phyloP scores from a whole-genome alignment of 1,140 invertebrate genomes.

The Rhyzopertha dominica region DNA sequence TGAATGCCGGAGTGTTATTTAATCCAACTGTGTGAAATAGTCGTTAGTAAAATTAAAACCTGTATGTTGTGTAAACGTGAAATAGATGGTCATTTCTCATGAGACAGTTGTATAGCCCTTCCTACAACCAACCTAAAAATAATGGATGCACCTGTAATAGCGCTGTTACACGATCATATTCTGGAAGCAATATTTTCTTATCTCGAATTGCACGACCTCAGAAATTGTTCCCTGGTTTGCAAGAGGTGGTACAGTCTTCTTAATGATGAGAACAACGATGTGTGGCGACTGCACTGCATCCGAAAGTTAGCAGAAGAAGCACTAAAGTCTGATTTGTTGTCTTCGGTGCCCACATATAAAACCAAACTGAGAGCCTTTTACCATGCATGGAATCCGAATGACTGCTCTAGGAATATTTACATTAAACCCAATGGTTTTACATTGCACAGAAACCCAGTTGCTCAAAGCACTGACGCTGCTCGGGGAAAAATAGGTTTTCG shows the following conservation, averaged over 20 bases:
- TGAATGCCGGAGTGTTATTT: too few species aligned
- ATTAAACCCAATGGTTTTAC: slow-evolving; percentile 97
- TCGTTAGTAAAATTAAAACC: too few species aligned
- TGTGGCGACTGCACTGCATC: slow-evolving; percentile 89
- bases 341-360: slow-evolving; percentile 86
- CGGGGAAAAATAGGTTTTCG: slow-evolving; percentile 92
- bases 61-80: too few species aligned
- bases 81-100: too few species aligned
- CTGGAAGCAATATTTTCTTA: slow-evolving; percentile 94
- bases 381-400: slow-evolving; percentile 96
- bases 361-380: slow-evolving; percentile 90
- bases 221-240: slow-evolving; percentile 88
- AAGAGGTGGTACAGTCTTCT: slow-evolving; percentile 89
- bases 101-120: too few species aligned
- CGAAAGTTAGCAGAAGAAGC: slow-evolving; percentile 85
- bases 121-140: too few species aligned
- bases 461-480: slow-evolving; percentile 96
- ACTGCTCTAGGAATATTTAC: slow-evolving; percentile 95
- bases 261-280: slow-evolving; percentile 90
- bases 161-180: slow-evolving; percentile 65
- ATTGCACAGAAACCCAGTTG: slow-evolving; percentile 93
- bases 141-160: slow-evolving; percentile 35
- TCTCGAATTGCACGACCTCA: slow-evolving; percentile 78
- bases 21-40: too few species aligned
- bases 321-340: slow-evolving; percentile 86